phyloP scores from a whole-genome alignment of 2,113 vertebrate genomes.

The Scortum barcoo region DNA sequence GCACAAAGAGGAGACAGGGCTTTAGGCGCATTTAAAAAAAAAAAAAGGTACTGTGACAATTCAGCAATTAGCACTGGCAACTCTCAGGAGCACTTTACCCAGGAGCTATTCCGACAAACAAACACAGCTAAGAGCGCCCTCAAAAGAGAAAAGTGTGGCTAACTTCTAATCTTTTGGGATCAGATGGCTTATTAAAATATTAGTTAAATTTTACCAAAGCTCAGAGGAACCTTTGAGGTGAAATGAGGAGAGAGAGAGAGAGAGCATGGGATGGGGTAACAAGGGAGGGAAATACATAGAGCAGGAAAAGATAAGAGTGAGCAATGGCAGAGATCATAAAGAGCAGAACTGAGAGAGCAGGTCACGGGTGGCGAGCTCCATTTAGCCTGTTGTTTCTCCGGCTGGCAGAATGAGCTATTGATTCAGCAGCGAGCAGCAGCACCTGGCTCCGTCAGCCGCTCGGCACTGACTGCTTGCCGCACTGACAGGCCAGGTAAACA shows the following conservation, averaged over 20 bases:
- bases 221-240: constrained; percentile 2
- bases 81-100: constrained; percentile 20
- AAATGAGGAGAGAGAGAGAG: neutral
- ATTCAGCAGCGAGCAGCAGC: constrained; percentile 64
- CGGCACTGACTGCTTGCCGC: constrained; percentile 47
- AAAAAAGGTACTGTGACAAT: constrained; percentile 18
- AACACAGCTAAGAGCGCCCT: constrained; percentile 24
- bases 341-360: constrained; percentile 45
- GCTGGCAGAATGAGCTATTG: constrained; percentile 72
- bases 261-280: neutral
- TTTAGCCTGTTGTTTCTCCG: constrained; percentile 66
- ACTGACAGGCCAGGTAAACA: constrained; percentile 68
- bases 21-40: constrained; percentile 23
- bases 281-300: neutral
- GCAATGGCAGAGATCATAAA: constrained; percentile 56
- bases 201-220: constrained; percentile 22
- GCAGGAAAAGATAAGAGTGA: constrained; percentile 9
- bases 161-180: constrained; percentile 43
- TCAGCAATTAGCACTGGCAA: constrained; percentile 34
- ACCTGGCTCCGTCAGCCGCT: constrained; percentile 59
- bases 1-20: constrained; percentile 48
- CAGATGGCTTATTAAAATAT: constrained; percentile 55
- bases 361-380: constrained; percentile 63
- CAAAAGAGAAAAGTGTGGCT: neutral
- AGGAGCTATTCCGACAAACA: constrained; percentile 32